phyloP scores from a whole-genome alignment of 2,797 vertebrate genomes.

The Dallia pectoralis region DNA sequence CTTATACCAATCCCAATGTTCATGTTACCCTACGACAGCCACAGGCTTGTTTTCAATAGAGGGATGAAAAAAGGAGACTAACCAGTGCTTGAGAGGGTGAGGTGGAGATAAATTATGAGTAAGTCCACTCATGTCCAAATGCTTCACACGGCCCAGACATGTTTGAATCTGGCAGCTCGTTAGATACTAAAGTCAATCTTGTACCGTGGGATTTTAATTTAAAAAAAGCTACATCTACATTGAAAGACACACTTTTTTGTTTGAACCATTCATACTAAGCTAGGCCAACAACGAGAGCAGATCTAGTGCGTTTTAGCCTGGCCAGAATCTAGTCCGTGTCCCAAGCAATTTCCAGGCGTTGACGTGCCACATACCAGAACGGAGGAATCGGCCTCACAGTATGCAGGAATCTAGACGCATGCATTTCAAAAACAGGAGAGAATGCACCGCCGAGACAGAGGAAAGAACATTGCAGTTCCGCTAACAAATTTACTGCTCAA shows the following conservation, averaged over 20 bases:
- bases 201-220: neutral
- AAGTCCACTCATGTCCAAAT: neutral
- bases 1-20: slow-evolving; percentile 34
- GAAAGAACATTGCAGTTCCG: slow-evolving; percentile 42
- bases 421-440: slow-evolving; percentile 31
- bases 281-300: neutral
- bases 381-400: slow-evolving; percentile 3
- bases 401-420: slow-evolving; percentile 20
- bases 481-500: slow-evolving; percentile 64
- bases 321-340: slow-evolving; percentile 14
- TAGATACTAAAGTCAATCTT: neutral
- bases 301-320: neutral
- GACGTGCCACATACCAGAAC: slow-evolving; percentile 15
- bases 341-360: slow-evolving; percentile 11
- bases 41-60: slow-evolving; percentile 61
- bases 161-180: neutral
- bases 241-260: neutral
- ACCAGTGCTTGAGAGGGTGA: slow-evolving; percentile 64
- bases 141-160: neutral
- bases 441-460: slow-evolving; percentile 27
- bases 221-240: neutral
- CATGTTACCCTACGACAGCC: slow-evolving; percentile 65
- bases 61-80: slow-evolving; percentile 70
- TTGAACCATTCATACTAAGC: neutral
- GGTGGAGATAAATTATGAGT: slow-evolving; percentile 15